Conservation (phyloP, 2,888 invertebrate species). For the Dryomyza anilis region DNA sequence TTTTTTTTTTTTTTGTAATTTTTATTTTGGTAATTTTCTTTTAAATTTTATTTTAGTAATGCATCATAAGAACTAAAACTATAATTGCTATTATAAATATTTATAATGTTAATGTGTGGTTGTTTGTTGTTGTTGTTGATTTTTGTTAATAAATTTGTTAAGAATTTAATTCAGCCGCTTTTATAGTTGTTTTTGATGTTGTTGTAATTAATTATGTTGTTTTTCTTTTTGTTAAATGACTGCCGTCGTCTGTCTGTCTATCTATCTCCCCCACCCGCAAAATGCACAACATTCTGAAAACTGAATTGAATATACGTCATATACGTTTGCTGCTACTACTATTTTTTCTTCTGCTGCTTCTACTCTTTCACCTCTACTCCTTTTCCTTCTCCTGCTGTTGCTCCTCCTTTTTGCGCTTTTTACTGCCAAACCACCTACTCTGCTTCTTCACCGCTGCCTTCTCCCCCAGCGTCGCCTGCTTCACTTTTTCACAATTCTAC, state of each 20-base stretch:
- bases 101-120: no score
- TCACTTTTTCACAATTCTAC: constrained; percentile 39
- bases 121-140: no score
- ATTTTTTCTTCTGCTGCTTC: no score
- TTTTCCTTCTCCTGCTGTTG: not conserved
- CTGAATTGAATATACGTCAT: no score
- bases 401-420: not conserved
- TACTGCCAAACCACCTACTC: constrained; percentile 5
- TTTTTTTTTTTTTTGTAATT: no score
- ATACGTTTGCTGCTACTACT: no score
- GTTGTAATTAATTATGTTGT: no score
- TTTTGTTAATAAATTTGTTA: constrained; percentile 10
- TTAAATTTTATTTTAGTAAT: constrained; percentile 20
- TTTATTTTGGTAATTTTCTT: not conserved
- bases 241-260: not conserved
- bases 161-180: constrained; percentile 8
- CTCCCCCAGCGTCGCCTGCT: constrained; percentile 28
- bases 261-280: not conserved
- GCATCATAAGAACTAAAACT: constrained; percentile 27
- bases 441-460: not conserved
- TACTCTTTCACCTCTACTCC: not conserved
- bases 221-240: not conserved
- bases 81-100: constrained; percentile 29
- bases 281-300: not conserved
- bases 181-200: no score